Evolutionary conservation across 2,888 invertebrate genomes (phyloP).

Genomic region (Hypercompe scribonia): DNA sequence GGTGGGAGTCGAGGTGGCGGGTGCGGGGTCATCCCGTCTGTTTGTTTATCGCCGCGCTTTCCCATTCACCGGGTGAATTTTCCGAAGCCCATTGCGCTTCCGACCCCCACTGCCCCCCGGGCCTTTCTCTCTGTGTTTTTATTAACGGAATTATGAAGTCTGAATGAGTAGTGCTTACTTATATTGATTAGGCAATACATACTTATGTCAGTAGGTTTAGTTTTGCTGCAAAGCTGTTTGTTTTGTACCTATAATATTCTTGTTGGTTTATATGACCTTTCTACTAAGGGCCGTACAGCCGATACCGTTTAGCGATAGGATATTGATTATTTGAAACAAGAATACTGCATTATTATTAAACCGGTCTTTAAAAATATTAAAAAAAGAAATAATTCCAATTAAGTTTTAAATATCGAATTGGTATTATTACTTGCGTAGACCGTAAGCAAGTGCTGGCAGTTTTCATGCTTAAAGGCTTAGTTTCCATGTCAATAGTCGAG

Average conservation of each 20-base stretch:
- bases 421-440: conserved; percentile 53
- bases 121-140: conserved; percentile 81
- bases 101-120: conserved; percentile 68
- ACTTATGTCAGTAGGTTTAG: background rate
- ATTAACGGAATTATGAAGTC: conserved; percentile 84
- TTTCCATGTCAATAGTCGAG: conserved; percentile 38
- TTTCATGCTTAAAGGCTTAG: conserved; percentile 35
- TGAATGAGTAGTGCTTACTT: conserved; percentile 80
- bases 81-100: conserved; percentile 83
- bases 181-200: conserved; percentile 76
- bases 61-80: conserved; percentile 85
- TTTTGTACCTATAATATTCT: background rate
- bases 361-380: too few relatives aligned
- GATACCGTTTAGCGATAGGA: background rate
- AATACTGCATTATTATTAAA: background rate
- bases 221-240: background rate
- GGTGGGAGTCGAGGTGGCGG: conserved; percentile 61
- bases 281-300: background rate
- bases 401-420: conserved; percentile 51
- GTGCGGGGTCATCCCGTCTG: conserved; percentile 77
- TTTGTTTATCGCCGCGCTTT: conserved; percentile 86
- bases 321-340: background rate
- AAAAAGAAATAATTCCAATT: conserved; percentile 28
- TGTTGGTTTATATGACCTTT: background rate
- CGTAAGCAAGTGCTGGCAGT: conserved; percentile 42